A percentile compares a stretch with the other conserved stretches of the same genome.
phyloP scores from a whole-genome alignment of 2,113 vertebrate genomes.

The Labrus mixtus region DNA sequence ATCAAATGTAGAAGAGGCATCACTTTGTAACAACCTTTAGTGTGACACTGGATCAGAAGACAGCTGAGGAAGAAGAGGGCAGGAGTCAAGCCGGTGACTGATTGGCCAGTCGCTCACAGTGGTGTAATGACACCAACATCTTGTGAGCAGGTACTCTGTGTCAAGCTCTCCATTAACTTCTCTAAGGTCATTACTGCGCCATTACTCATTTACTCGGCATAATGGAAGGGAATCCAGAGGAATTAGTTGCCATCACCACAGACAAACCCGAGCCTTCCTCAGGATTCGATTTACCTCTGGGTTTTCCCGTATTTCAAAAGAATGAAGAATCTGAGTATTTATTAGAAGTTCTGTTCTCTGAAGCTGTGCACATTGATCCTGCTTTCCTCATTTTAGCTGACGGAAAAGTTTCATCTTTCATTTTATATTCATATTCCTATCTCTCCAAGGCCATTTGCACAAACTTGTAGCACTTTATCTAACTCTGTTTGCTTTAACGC shows the following conservation, averaged over 20 bases:
- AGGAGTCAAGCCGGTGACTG: conserved; percentile 58
- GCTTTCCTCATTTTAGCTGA: neutral
- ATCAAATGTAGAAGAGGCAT: neutral
- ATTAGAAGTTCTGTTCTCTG: neutral
- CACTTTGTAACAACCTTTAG: conserved; percentile 20
- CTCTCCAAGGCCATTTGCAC: conserved; percentile 18
- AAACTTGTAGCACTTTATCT: conserved; percentile 5
- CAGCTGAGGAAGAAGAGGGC: conserved; percentile 26
- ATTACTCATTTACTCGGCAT: conserved; percentile 66
- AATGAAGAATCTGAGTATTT: conserved; percentile 1
- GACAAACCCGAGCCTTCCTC: conserved; percentile 1
- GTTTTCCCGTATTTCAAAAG: neutral
- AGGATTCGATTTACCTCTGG: conserved; percentile 3
- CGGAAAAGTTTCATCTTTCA: conserved; percentile 2
- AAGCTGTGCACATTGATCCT: neutral
- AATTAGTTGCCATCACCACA: conserved; percentile 29
- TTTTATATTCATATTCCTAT: neutral
- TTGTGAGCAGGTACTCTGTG: conserved; percentile 67
- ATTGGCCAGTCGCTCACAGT: conserved; percentile 42
- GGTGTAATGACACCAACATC: conserved; percentile 57
- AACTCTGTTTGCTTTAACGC: conserved; percentile 4
- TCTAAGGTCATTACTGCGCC: conserved; percentile 56
- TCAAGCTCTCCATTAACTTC: conserved; percentile 66
- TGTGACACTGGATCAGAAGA: conserved; percentile 44
- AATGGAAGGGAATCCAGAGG: conserved; percentile 56